Base-by-base conservation (phyloP, 1,140 invertebrate genomes). In the Chlorops oryzae region DNA sequence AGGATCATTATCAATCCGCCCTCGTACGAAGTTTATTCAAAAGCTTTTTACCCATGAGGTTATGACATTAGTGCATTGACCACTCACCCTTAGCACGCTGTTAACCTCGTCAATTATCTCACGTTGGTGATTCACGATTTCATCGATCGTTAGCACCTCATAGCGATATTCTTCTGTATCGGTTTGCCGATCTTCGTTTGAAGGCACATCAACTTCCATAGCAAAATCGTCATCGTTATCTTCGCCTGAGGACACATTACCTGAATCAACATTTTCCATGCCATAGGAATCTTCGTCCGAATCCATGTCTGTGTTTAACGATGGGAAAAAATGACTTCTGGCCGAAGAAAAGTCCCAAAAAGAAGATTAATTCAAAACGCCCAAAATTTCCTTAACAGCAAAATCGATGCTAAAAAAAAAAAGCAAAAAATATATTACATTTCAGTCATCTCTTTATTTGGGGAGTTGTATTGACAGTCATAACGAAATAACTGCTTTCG, bases 71-170 rank as follows among this genome's bases (percentile, higher is more conserved):
- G 15, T 32, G 28, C 15, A 10, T 32, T 40, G 18, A 9, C 10
- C 40, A 58, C 74, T 75, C 78, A 90, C 88, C 81, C 89, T 86
- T 58, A 90, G 83, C 59, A 91, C 87, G 46, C 80, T 85, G 73
- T 90, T 91, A 49, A 96, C 93, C 77, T 98, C 94, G 78, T 91
- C 92, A 59, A 98, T 97, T 64, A 85, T 92, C 74, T 96, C 92
- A 38, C 93, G 86, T 93, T 97, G 97, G 75, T 96, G 89, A 72
- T 94, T 87, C 46, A 97, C 92, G 71, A 97, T 96, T 81, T 95
- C 85, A 70, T 97, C 93, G 21, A 92, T 95, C 32, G 90, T 90
- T 41, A 97, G 78, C 51, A 97, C 92, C 78, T 96, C 88, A 75
- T 87, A 96, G 27, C 87, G 88, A 80, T 92, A 96, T 56, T 96